These are phyloP conservation scores for Dascillus cervinus DNA, from an alignment of 2,888 invertebrate genomes.

Conservation along the genomic window DNA sequence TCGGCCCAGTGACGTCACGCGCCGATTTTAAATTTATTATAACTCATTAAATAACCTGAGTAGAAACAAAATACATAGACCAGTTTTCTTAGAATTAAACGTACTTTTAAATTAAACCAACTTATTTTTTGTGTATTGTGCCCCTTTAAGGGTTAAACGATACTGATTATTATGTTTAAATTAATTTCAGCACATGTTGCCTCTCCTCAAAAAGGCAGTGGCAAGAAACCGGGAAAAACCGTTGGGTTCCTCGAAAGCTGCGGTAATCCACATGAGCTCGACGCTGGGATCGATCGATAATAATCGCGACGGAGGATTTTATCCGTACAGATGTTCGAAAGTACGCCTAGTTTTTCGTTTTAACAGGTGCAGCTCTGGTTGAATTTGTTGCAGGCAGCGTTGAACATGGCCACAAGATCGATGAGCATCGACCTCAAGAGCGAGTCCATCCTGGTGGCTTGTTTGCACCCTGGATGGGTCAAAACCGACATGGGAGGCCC, in stretches of 20 bases:
- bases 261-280: constrained; percentile 79
- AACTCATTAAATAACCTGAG: constrained; percentile 1
- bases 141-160: too few relatives aligned
- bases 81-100: too few relatives aligned
- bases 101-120: too few relatives aligned
- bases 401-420: constrained; percentile 81
- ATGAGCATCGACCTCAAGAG: constrained; percentile 73
- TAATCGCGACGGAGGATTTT: constrained; percentile 71
- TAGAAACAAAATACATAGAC: too few relatives aligned
- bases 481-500: constrained; percentile 83
- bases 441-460: constrained; percentile 65
- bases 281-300: constrained; percentile 69
- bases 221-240: constrained; percentile 45
- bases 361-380: not conserved
- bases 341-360: constrained; percentile 39
- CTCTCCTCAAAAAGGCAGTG: constrained; percentile 64
- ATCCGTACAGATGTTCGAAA: constrained; percentile 83
- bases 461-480: constrained; percentile 88
- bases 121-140: too few relatives aligned
- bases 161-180: not conserved
- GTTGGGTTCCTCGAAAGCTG: constrained; percentile 56
- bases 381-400: constrained; percentile 56
- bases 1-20: too few relatives aligned
- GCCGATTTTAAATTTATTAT: too few relatives aligned
- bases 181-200: constrained; percentile 56